Conservation (phyloP, 2,888 invertebrate genomes). For the Drosophila diplacantha region DNA sequence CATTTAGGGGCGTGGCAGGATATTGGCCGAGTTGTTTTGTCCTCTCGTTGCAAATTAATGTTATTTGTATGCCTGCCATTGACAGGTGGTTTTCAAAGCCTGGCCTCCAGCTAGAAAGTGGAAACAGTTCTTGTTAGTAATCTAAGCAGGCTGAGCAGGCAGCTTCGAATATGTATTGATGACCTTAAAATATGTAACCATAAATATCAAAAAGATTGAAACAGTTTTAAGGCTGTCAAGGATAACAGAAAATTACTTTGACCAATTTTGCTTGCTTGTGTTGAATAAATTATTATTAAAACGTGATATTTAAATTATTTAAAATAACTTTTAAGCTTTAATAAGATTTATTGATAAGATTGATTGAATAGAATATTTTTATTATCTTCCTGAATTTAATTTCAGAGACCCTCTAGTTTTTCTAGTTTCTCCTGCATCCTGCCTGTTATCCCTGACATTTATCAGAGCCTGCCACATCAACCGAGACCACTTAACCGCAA, state of each 20-base stretch:
- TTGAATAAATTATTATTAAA: conserved; percentile 34
- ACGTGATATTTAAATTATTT: neutral
- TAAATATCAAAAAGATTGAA: conserved; percentile 1
- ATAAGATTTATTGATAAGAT: neutral
- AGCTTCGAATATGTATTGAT: neutral
- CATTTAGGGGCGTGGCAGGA: conserved; percentile 6
- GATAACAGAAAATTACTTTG: neutral
- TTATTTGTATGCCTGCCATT: conserved; percentile 54
- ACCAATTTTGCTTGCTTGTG: neutral
- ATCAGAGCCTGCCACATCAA: conserved; percentile 28
- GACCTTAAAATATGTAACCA: neutral
- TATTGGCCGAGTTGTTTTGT: conserved; percentile 22
- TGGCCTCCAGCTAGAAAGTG: conserved; percentile 9
- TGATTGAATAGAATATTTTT: neutral
- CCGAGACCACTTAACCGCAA: conserved; percentile 45
- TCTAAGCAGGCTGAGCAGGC: neutral
- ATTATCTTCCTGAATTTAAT: neutral
- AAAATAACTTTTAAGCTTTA: neutral
- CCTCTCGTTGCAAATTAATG: conserved; percentile 50
- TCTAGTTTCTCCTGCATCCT: neutral
- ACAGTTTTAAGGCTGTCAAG: neutral
- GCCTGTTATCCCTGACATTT: conserved; percentile 6
- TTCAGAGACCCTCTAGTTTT: neutral
- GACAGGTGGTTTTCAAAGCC: conserved; percentile 41
- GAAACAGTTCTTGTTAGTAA: conserved; percentile 3